Evolutionary conservation across 92 coral and sea anemone species (phyloP), one percentile per base, ranked within the genome.

Genomic region (Zoanthus gigantus): DNA sequence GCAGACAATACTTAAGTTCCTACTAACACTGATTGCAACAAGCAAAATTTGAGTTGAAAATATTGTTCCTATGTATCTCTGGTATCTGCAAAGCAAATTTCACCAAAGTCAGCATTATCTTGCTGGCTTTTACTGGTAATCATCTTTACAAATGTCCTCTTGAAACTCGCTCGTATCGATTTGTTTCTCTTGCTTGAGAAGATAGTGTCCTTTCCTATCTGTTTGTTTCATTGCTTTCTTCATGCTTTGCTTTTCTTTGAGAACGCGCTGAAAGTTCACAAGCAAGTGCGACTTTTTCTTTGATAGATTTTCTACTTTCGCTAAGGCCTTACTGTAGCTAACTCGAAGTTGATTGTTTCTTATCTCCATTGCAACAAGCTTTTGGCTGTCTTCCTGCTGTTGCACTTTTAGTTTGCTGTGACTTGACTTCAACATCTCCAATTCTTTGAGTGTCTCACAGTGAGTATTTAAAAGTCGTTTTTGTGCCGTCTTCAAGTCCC

Each of bases 231-330:
- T 60, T 9, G 32, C 14, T 31, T 61, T 79, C 34, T 79, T 79
- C 72, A 79, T 28, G 56, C 57, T 57, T 46, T 79, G 84, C 18
- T 79, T 79, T 10, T 79, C 84, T 61, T 79, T 79, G 30, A 79
- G 72, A 17, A 79, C 84, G 17, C 84, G 84, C 23, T 79, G 84
- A 61, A 79, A 60, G 42, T 61, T 79, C 42, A 79, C 72, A n/a
- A 79, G 84, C 71, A 79, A 79, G 84, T 79, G 84, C 14, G 84
- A 79, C 14, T 79, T 79, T 69, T 79, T 79, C 28, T 79, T 79
- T 42, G 83, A 37, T 16, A 79, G 29, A 12, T 71, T 61, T 71
- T 60, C 83, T 17, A 79, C 83, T 63, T 79, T 79, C 34, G 30
- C 57, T 15, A 79, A 63, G 9, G 83, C 54, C 31, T 79, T 79